phyloP scores from a whole-genome alignment of 2,888 invertebrate genomes.

The Acrocera orbiculus region DNA sequence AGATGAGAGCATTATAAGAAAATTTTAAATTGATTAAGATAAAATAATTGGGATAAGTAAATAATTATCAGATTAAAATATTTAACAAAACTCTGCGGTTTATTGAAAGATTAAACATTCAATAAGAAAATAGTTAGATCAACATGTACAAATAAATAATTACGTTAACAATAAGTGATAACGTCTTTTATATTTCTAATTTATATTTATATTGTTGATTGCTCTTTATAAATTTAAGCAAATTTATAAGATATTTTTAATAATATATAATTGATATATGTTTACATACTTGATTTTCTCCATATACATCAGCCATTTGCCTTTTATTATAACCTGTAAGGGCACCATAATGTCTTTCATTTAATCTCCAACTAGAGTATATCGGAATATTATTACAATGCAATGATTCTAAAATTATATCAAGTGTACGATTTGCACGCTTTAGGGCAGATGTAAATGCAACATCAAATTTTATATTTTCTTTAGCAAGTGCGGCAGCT shows the following conservation, averaged over 20 bases:
- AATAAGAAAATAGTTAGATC: too few relatives aligned
- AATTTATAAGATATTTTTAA: not conserved
- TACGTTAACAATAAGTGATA: too few relatives aligned
- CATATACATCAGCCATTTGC: constrained; percentile 69
- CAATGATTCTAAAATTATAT: constrained; percentile 46
- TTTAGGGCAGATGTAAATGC: constrained; percentile 67
- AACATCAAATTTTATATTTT: constrained; percentile 53
- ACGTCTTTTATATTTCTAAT: too few relatives aligned
- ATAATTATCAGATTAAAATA: too few relatives aligned
- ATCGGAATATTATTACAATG: constrained; percentile 49
- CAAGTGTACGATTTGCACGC: constrained; percentile 58
- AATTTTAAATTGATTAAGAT: too few relatives aligned
- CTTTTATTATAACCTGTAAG: constrained; percentile 72
- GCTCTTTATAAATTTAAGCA: too few relatives aligned
- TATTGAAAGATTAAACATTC: too few relatives aligned
- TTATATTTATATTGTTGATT: too few relatives aligned
- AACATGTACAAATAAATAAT: too few relatives aligned
- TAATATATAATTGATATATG: not conserved
- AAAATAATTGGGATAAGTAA: too few relatives aligned
- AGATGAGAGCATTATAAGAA: too few relatives aligned
- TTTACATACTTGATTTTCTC: constrained; percentile 52
- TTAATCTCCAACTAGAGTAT: constrained; percentile 62
- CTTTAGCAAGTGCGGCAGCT: constrained; percentile 54
- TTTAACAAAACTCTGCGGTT: too few relatives aligned
- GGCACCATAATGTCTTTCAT: constrained; percentile 76